These are phyloP conservation scores for Actinia tenebrosa DNA, from an alignment of 64 coral and sea anemone genomes.

Conservation along the genomic window DNA sequence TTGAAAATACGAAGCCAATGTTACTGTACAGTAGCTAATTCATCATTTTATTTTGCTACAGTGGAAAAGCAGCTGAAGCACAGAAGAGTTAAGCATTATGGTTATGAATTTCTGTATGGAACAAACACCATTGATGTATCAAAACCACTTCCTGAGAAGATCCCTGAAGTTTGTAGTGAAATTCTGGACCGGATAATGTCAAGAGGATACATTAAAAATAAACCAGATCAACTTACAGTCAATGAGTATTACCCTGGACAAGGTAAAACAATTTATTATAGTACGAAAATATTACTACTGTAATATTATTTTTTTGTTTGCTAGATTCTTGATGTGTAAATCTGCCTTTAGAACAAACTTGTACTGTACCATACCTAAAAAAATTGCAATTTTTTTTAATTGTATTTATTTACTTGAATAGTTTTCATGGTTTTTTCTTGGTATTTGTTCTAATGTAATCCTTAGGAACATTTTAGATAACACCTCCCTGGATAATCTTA, in stretches of 20 bases:
- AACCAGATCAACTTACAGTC: slow-evolving; percentile 91
- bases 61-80: slow-evolving; percentile 75
- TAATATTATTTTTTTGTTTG: no score
- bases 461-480: no score
- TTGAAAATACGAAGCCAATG: no score
- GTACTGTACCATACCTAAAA: no score
- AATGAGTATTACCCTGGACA: slow-evolving; percentile 96
- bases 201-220: slow-evolving; percentile 40
- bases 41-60: neutral
- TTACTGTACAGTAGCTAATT: neutral
- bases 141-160: slow-evolving; percentile 68
- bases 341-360: no score
- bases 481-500: no score
- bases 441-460: no score
- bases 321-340: no score
- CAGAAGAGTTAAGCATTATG: slow-evolving; percentile 96
- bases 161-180: slow-evolving; percentile 59
- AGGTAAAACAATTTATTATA: slow-evolving; percentile 33
- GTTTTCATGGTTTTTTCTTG: no score
- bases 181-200: slow-evolving; percentile 52
- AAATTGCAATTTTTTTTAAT: no score
- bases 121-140: slow-evolving; percentile 72
- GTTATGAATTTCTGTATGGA: slow-evolving; percentile 91
- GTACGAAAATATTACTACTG: no score
- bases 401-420: no score